Base-by-base conservation (phyloP, 2,888 invertebrate genomes). In the Cheilosia vulpina region DNA sequence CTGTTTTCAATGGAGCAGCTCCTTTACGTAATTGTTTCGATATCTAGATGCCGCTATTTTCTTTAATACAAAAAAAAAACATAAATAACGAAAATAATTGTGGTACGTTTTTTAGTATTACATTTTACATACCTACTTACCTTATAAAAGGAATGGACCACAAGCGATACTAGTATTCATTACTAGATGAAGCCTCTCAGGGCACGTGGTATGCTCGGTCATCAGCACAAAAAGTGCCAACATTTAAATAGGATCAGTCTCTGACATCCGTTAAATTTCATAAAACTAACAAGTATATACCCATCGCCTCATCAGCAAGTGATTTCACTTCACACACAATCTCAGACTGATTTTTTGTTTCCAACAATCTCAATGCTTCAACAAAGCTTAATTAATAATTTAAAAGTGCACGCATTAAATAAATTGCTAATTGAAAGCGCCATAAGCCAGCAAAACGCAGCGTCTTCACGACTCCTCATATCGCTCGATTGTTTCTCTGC, bases 391-490 rank as follows among this genome's bases (percentile, higher is more conserved):
- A 84, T 84, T 80, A 84, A 71, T 76, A 76, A 80, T 76, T 80
- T 80, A 71, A 84, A 84, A 80, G 71, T 80, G 71, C 75, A 84
- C 75, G 84, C 84, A 71, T 80, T 80, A 75, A 76, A 75, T 80
- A 76, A 80, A 80, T 79, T 71, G 73, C 65, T 76, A 80, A 84
- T 80, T 84, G 80, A 71, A 69, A 84, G 84, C 80, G 80, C 62
- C 80, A 84, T 75, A 84, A 80, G 60, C 38, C 62, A 52, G 68
- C 57, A 58, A 71, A 84, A 75, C 65, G 60, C 80, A 13, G 11
- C 65, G 72, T 78, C 60, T 72, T 69, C 53, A 62, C 21, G n/a
- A 34, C 19, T 31, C 27, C 21, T 55, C 43, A 24, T 52, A 53
- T 68, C 17, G 15, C 13, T 75, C 34, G 34, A 6, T 43, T 31